phyloP scores from a whole-genome alignment of 1,140 invertebrate species.

The Cecropterus lyciades region DNA sequence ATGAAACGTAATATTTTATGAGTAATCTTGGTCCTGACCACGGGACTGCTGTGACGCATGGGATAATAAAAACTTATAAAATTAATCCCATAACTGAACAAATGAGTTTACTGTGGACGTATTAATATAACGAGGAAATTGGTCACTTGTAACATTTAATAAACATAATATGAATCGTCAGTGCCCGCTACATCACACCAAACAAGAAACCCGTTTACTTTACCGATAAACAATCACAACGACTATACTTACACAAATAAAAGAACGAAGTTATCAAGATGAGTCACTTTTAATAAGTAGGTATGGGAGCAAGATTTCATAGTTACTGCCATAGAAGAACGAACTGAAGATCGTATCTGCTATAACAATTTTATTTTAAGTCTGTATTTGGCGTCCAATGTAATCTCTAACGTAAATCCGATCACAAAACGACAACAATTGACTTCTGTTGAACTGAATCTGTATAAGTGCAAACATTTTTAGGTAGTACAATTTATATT shows the following conservation, averaged over 20 bases:
- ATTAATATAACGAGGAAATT: background rate
- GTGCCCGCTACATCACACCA: conserved; percentile 19
- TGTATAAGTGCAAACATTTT: background rate
- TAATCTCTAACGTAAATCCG: conserved; percentile 3
- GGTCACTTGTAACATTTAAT: background rate
- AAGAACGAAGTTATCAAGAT: conserved; percentile 40
- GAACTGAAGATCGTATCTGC: conserved; percentile 8
- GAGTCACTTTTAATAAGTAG: conserved; percentile 30
- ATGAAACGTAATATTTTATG: conserved; percentile 1
- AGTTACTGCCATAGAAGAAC: background rate
- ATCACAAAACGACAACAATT: conserved; percentile 13
- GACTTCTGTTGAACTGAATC: conserved; percentile 5
- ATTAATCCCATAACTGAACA: background rate
- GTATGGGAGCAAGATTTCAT: background rate
- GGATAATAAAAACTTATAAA: conserved; percentile 1
- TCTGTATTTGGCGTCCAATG: conserved; percentile 7
- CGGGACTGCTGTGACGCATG: background rate
- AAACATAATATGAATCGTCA: background rate
- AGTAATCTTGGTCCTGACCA: background rate
- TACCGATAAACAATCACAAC: conserved; percentile 38
- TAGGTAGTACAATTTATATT: background rate
- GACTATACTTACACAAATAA: conserved; percentile 36
- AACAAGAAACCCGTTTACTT: conserved; percentile 44
- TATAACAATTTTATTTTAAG: conserved; percentile 12
- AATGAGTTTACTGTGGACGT: background rate